Evolutionary conservation across 2,888 invertebrate genomes (phyloP), one percentile per base, ranked within the genome.

Genomic region (Drosophila neoperkinsi): DNA sequence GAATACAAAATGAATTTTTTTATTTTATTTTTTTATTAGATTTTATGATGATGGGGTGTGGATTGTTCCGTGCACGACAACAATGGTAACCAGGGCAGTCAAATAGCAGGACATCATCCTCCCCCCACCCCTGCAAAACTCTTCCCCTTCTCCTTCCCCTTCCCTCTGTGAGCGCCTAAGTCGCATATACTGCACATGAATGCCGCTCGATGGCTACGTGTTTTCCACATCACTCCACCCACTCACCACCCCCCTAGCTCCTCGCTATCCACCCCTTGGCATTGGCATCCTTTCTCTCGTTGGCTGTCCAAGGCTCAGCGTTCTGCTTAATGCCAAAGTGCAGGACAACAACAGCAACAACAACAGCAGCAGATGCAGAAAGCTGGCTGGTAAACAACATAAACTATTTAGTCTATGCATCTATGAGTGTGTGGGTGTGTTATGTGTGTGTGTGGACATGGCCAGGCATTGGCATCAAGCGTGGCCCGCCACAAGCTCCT

Each of bases 321-420:
- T 68, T 78, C 69, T 79, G 56, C 79, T 82, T 82, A 80, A 80
- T 80, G 82, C 79, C 79, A 82, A 79, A 80, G 82, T 82, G 82
- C 82, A 80, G 82, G 62, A 66, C 74, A 74, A 9, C 71, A 53
- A 4, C 25, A 34, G 3, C 55, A 53, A 31, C 80, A 58, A 50
- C 41, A 62, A 13, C 60, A 65, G 28, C 57, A 41, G 51, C 73
- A 46, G 33, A 51, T 68, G 61, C 58, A 71, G 69, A 67, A 70
- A 78, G 82, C 56, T 78, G 79, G 36, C 69, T 79, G 80, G 90
- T 82, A 90, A 85, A 85, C 88, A 85, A 88, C 90, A 90, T 85
- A 90, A 90, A 85, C 86, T 90, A 85, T 90, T 84, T 88, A 88
- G 77, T 85, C 74, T 85, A 85, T 85, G 90, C 68, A 57, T 52